Base-by-base conservation (phyloP, 2,888 invertebrate species). In the Stenchaetothrips biformis region DNA sequence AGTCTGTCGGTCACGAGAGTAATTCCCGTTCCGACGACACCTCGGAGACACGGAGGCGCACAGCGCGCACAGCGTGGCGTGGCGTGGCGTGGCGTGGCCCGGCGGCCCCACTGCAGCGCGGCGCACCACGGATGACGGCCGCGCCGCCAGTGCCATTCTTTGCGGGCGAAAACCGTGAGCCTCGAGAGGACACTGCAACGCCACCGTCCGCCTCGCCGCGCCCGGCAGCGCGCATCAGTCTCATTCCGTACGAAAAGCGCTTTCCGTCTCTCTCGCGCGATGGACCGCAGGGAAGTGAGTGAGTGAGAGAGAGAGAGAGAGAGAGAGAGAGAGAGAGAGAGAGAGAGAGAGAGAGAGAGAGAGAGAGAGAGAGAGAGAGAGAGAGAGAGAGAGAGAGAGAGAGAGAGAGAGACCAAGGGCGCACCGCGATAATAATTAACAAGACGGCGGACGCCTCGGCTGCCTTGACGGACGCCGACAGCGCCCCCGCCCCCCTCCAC, bases 311-410 rank as follows among this genome's bases (percentile, higher is more conserved):
- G 80, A 78, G 67, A 9, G 67, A 18, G 21, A 3, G 62, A 18
- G 37, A 62, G 47, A 16, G 47, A 79, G 47, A 9, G 78, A 47
- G 79, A 80, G 11, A 80, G 78, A 53, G 37, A 62, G 47, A 16
- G 25, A 78, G 25, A 49, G 78, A 11, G 78, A 80, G 3, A 80
- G 77, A 48, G 48, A 80, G 27, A 27, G n/a, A 47, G 48, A 59
- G 48, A 79, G 49, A 9, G n/a, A 62, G 67, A 77, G 77, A 77
- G 77, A 18, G 16, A 21, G 77, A 77, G 77, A 21, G 77, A 37
- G 16, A 21, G 77, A 77, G 77, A 21, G 77, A n/a, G 21, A 27
- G 62, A 62, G 27, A 79, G 74, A 78, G 47, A 25, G 67, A 27
- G 77, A 67, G 47, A 0, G 79, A 53, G 59, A 4, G 21, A 8